Evolutionary conservation across 2,888 invertebrate genomes (phyloP).

Genomic region (Adelognathus sp.): DNA sequence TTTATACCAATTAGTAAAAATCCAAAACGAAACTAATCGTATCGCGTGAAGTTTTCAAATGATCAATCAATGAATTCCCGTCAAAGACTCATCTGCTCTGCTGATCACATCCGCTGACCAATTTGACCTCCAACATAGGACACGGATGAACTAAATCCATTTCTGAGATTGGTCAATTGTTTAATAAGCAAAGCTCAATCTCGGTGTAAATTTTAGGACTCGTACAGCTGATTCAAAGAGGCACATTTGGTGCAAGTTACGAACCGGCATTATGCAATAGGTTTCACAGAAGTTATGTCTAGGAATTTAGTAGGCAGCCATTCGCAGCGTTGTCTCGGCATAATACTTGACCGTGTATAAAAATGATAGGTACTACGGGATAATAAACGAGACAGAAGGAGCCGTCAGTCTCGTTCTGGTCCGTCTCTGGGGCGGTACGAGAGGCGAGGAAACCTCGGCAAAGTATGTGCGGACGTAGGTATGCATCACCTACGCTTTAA

Average conservation of each 20-base stretch:
- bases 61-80: too few relatives aligned
- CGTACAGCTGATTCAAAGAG: neutral
- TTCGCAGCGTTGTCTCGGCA: neutral
- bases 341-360: neutral
- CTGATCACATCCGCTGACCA: too few relatives aligned
- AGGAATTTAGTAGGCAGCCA: neutral
- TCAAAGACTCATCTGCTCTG: too few relatives aligned
- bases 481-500: constrained; percentile 71
- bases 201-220: neutral
- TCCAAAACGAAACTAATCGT: too few relatives aligned
- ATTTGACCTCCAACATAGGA: neutral
- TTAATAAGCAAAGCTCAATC: neutral
- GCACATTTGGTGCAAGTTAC: neutral
- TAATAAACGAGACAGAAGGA: constrained; percentile 39
- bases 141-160: neutral
- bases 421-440: constrained; percentile 4
- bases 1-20: too few relatives aligned
- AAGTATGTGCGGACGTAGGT: constrained; percentile 56
- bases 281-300: neutral
- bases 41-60: too few relatives aligned
- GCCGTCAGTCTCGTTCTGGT: constrained; percentile 32
- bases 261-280: neutral
- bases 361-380: neutral
- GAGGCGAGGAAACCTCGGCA: constrained; percentile 35
- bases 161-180: neutral